Conservation (phyloP, 2,888 invertebrate genomes). For the Dynastes tityus region DNA sequence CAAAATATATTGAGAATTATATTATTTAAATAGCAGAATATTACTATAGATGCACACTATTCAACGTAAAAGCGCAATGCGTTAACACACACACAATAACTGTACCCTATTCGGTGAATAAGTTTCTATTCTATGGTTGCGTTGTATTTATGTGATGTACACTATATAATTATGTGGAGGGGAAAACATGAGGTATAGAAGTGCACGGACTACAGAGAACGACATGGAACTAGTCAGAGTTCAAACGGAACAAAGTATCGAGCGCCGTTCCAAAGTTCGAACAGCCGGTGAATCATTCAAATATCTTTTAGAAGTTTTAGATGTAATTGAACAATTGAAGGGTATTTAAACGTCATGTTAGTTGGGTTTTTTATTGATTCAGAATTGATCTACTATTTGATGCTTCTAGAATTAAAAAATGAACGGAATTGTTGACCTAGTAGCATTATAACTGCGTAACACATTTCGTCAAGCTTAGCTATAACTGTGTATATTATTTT, state of each 20-base stretch:
- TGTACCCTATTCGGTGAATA: not conserved
- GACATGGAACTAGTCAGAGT: slow-evolving; percentile 9
- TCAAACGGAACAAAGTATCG: slow-evolving; percentile 25
- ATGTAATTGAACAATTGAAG: not conserved
- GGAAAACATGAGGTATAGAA: not conserved
- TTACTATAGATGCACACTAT: not conserved
- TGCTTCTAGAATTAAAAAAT: not conserved
- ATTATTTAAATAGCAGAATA: too few relatives aligned
- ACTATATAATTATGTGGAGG: slow-evolving; percentile 18
- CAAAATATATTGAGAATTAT: too few relatives aligned
- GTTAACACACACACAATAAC: not conserved
- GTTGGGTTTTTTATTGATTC: not conserved
- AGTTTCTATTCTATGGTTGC: not conserved
- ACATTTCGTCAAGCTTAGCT: not conserved
- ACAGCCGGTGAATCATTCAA: slow-evolving; percentile 13
- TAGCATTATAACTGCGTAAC: not conserved
- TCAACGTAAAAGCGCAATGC: not conserved
- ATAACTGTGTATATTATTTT: not conserved
- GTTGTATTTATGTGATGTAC: slow-evolving; percentile 28
- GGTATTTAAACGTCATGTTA: not conserved
- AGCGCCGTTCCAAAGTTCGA: slow-evolving; percentile 28
- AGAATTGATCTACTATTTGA: not conserved
- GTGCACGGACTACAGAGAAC: not conserved
- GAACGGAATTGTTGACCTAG: not conserved
- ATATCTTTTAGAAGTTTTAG: not conserved